Percentiles rank a stretch among this genome's conserved stretches.
Conservation (phyloP, 1,140 invertebrate genomes). For the Octopus bimaculoides region DNA sequence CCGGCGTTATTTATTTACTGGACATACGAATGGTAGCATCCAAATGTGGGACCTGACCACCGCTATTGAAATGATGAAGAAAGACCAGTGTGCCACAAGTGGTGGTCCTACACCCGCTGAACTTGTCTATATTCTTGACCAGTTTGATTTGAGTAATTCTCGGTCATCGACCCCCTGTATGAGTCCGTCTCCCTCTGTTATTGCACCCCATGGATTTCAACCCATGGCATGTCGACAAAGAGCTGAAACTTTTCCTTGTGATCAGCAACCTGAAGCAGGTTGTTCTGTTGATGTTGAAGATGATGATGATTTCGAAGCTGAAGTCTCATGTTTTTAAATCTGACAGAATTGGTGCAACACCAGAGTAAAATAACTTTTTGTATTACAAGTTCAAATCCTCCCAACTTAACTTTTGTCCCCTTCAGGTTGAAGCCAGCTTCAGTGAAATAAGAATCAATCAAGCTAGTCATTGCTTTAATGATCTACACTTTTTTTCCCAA, state of each 20-base stretch:
- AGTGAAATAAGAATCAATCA: no score
- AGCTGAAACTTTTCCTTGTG: background rate
- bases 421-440: no score
- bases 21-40: slow-evolving; percentile 89
- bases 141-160: slow-evolving; percentile 76
- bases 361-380: no score
- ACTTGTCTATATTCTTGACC: slow-evolving; percentile 83
- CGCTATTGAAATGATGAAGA: slow-evolving; percentile 74
- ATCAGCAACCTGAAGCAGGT: background rate
- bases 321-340: background rate
- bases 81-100: background rate
- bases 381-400: no score
- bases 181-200: slow-evolving; percentile 70
- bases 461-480: no score
- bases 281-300: background rate
- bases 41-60: slow-evolving; percentile 99
- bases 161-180: slow-evolving; percentile 71
- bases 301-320: background rate
- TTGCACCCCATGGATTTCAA: slow-evolving; percentile 11
- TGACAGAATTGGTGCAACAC: background rate
- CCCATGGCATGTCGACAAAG: background rate
- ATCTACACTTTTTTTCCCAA: no score
- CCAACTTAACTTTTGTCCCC: no score
- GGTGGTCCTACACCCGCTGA: slow-evolving; percentile 89
- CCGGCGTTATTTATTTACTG: slow-evolving; percentile 88